A percentile compares a stretch with the other conserved stretches of the same genome.
phyloP scores from a whole-genome alignment of 2,113 vertebrate species.

The Cephalopholis sonnerati region DNA sequence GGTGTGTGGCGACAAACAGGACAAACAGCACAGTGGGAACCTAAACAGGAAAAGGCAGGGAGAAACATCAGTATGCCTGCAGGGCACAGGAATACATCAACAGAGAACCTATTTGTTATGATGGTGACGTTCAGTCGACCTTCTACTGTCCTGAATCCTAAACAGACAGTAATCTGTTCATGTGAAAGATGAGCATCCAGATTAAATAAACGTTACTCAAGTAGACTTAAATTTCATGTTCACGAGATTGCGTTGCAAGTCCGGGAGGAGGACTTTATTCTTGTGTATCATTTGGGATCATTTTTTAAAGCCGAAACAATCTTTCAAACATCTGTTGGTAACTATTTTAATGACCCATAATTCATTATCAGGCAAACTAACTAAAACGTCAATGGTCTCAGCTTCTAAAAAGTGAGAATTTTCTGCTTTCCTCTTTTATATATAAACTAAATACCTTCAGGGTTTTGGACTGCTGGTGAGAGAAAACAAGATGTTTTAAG shows the following conservation, averaged over 20 bases:
- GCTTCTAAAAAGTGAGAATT: too few relatives aligned
- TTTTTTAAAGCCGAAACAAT: too few relatives aligned
- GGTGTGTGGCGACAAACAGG: conserved; percentile 56
- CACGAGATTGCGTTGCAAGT: neutral
- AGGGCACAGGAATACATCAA: conserved; percentile 37
- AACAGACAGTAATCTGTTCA: conserved; percentile 9
- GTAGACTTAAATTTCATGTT: neutral
- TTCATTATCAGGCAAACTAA: neutral
- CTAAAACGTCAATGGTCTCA: too few relatives aligned
- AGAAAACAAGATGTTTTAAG: neutral
- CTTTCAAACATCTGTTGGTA: too few relatives aligned
- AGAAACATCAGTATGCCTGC: conserved; percentile 12
- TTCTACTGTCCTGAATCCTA: neutral
- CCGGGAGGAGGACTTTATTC: neutral
- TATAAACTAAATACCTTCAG: too few relatives aligned
- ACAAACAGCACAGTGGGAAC: conserved; percentile 29
- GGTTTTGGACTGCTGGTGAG: neutral
- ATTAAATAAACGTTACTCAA: neutral
- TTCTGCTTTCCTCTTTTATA: too few relatives aligned
- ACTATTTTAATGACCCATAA: too few relatives aligned
- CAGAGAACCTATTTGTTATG: conserved; percentile 39
- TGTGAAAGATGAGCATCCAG: neutral
- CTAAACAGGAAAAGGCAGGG: conserved; percentile 79
- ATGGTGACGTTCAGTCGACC: conserved; percentile 18
- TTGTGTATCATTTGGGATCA: too few relatives aligned